A percentile compares a stretch with the other conserved stretches of the same genome.
phyloP scores from a whole-genome alignment of 1,140 invertebrate species.

The Ceratitis capitata region DNA sequence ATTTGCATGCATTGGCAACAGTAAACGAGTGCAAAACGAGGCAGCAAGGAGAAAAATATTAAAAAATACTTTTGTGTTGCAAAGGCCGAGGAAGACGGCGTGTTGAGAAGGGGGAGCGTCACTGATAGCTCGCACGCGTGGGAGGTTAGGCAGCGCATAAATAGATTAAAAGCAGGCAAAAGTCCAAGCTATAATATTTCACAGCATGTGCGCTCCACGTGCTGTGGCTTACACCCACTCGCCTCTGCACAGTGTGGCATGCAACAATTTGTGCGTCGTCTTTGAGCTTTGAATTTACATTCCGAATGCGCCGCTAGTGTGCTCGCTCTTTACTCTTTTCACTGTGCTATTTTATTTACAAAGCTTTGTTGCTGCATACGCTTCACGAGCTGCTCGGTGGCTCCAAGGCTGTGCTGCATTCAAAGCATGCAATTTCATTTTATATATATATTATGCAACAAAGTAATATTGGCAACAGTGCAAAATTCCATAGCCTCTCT shows the following conservation, averaged over 20 bases:
- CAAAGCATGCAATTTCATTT: constrained; percentile 9
- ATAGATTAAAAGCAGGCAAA: not conserved
- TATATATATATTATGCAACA: not conserved
- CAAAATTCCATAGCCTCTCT: not conserved
- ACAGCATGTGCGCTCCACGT: not conserved
- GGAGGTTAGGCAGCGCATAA: not conserved
- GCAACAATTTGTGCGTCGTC: not conserved
- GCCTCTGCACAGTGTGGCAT: not conserved
- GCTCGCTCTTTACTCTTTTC: too few relatives aligned
- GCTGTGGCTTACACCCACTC: not conserved
- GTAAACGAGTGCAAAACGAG: not conserved
- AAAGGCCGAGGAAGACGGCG: not conserved
- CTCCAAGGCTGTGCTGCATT: not conserved
- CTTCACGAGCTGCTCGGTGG: not conserved
- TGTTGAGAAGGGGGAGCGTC: not conserved
- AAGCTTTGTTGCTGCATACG: not conserved
- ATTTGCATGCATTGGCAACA: constrained; percentile 21
- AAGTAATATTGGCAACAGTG: constrained; percentile 3
- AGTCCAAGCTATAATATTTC: not conserved
- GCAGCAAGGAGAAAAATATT: not conserved
- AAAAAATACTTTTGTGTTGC: too few relatives aligned
- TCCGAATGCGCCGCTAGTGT: not conserved
- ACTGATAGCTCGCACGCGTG: not conserved
- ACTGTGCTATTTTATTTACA: too few relatives aligned
- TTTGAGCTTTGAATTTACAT: not conserved